Conservation (phyloP, 2,113 vertebrate genomes). For the Hippocampus guttulatus region DNA sequence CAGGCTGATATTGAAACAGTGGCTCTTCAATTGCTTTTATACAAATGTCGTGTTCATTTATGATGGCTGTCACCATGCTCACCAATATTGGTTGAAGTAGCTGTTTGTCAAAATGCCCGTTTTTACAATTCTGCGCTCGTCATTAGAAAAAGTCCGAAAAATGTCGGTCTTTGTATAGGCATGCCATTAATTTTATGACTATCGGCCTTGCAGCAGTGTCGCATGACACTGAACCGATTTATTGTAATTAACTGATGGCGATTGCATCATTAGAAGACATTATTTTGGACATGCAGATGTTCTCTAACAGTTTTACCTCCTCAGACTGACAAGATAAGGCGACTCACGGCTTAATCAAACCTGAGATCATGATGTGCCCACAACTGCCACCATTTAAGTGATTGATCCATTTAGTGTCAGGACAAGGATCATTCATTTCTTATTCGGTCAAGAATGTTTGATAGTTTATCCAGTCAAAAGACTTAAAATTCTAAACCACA, state of each 20-base stretch:
- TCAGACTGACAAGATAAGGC: neutral
- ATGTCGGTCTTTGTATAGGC: neutral
- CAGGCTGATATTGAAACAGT: neutral
- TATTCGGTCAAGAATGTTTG: slow-evolving; percentile 16
- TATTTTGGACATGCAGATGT: slow-evolving; percentile 4
- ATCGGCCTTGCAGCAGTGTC: neutral
- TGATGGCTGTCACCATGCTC: neutral
- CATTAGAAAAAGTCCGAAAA: neutral
- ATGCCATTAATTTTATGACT: neutral
- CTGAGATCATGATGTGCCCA: neutral
- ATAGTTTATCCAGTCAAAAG: slow-evolving; percentile 1
- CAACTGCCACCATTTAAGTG: neutral
- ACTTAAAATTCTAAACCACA: slow-evolving; percentile 36
- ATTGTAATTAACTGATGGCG: neutral
- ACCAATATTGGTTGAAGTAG: neutral
- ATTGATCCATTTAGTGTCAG: slow-evolving; percentile 15
- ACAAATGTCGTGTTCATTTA: neutral
- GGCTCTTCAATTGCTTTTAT: neutral
- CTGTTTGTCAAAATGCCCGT: neutral
- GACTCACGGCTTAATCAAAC: slow-evolving; percentile 6
- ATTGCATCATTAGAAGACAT: neutral
- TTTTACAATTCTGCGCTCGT: neutral
- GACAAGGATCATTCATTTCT: slow-evolving; percentile 6
- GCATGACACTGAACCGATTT: neutral
- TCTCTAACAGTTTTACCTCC: neutral